Evolutionary conservation across 2,888 invertebrate species (phyloP), one percentile per base, ranked within the genome.

Genomic region (Tenthredo mesomela): DNA sequence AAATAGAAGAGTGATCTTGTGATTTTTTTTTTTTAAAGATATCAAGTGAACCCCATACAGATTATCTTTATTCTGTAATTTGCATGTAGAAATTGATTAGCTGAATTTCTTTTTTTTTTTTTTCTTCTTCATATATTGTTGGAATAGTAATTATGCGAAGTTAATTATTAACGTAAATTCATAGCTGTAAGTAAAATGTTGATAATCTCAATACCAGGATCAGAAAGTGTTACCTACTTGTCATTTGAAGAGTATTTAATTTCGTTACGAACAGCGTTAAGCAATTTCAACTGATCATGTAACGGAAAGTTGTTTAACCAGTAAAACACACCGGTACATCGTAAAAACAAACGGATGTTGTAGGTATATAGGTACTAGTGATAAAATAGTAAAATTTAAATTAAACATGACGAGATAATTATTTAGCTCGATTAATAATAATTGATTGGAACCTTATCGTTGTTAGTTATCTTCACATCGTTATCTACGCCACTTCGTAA

Each of bases 231-330:
- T 78, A 33, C 33, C 21, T 29, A 50, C 18, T 29, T 29, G 40
- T 29, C 33, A 18, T 29, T 40, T 9, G 43, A 43, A 15, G 73
- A 73, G 25, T 73, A 37, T 77, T 77, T 77, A 47, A 77, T 54
- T 77, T 33, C 15, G 67, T 47, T 67, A 47, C 70, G 70, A 61
- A 61, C 0, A 82, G n/a, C 29, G 33, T 82, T 47, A 80, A 50
- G 82, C 40, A 82, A 82, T 82, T 82, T 50, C 47, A 9, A 47
- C 47, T n/a, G 47, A 47, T 82, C 65, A 82, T 50, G 67, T 70
- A 67, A 82, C 70, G 2, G n/a, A n/a, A 10, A 58, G 82, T 82
- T 70, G 47, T 47, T 67, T 29, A 40, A 82, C 82, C 67, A 21
- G 82, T 65, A 65, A 77, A 80, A 80, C 50, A n/a, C 40, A 77